These are phyloP conservation scores for Drosophila fulvimacula DNA, from an alignment of 2,888 invertebrate species.

Conservation along the genomic window DNA sequence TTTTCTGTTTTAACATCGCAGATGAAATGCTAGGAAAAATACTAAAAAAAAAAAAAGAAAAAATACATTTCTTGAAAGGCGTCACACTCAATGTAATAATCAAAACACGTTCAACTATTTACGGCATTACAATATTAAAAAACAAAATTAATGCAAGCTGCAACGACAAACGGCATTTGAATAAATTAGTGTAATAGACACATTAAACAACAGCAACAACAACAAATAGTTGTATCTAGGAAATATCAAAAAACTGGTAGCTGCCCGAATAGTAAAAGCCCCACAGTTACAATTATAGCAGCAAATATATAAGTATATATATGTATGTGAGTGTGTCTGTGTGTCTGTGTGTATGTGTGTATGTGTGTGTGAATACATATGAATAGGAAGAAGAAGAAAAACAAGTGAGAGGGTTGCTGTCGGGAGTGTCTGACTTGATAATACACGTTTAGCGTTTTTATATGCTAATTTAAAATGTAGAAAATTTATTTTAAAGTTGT, in stretches of 20 bases:
- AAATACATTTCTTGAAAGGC: conserved; percentile 17
- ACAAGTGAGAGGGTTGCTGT: conserved; percentile 20
- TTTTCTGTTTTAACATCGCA: conserved; percentile 7
- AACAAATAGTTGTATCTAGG: conserved; percentile 60
- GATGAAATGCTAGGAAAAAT: neutral
- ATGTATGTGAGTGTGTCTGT: neutral
- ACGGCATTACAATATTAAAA: conserved; percentile 64
- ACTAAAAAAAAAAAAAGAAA: neutral
- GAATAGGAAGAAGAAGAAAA: conserved; percentile 18
- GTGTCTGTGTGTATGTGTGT: neutral
- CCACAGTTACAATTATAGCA: conserved; percentile 69
- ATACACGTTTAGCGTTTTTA: neutral
- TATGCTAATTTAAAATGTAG: neutral
- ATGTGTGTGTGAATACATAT: neutral
- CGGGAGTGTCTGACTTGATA: neutral
- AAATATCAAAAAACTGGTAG: conserved; percentile 80
- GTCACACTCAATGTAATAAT: conserved; percentile 32
- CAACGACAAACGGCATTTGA: conserved; percentile 67
- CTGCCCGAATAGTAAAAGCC: conserved; percentile 79
- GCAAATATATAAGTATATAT: conserved; percentile 22
- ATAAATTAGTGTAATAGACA: conserved; percentile 80
- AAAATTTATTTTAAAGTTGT: neutral
- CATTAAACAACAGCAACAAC: conserved; percentile 58
- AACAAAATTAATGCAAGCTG: conserved; percentile 60
- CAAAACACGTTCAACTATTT: conserved; percentile 65